Percentiles rank a stretch among this genome's conserved stretches.
phyloP scores from a whole-genome alignment of 2,888 invertebrate genomes.

The Plebejus anna region DNA sequence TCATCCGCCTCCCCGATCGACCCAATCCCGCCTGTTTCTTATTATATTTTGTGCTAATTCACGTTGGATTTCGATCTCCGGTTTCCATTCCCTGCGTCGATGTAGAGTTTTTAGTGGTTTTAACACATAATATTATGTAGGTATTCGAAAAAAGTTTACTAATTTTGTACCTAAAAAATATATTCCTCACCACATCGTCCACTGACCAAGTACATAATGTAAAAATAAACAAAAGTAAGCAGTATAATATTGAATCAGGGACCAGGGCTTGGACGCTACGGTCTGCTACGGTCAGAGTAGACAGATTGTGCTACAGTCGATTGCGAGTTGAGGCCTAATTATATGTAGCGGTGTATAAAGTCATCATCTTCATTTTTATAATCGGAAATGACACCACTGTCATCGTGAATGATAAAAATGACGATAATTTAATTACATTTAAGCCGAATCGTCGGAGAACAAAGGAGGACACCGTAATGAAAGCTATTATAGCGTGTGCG shows the following conservation, averaged over 20 bases:
- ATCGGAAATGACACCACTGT: not conserved
- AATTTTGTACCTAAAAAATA: no score
- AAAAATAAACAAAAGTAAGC: no score
- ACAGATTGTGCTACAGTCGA: not conserved
- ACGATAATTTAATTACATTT: not conserved
- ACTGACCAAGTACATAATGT: not conserved
- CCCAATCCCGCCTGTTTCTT: not conserved
- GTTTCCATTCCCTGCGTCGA: not conserved
- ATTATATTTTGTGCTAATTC: not conserved
- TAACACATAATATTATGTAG: no score
- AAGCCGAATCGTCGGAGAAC: not conserved
- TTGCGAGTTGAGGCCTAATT: not conserved
- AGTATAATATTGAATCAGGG: no score
- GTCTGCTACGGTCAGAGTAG: no score
- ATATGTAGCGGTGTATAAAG: not conserved
- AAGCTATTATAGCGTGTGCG: not conserved
- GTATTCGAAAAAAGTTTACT: no score
- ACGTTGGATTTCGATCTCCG: not conserved
- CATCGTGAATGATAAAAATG: not conserved
- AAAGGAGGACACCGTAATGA: not conserved
- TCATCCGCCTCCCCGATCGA: not conserved
- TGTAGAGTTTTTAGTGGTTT: no score
- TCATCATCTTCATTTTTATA: not conserved
- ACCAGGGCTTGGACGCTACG: not conserved
- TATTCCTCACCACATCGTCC: no score